Conservation (phyloP, 1,140 invertebrate species). For the Epicauta chinensis region DNA sequence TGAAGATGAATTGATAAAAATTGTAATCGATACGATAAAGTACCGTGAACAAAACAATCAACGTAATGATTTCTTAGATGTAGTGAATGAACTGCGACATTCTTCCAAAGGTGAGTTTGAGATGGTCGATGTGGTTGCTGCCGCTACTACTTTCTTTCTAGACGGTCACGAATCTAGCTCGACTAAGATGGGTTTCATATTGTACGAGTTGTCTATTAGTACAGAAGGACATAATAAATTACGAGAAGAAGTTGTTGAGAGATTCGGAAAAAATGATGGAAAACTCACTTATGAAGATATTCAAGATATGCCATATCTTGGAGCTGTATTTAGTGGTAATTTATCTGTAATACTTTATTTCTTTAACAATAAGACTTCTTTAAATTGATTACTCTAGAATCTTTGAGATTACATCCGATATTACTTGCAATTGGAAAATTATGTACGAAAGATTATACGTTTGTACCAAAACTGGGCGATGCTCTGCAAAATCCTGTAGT, state of each 20-base stretch:
- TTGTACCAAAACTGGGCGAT: slow-evolving; percentile 27
- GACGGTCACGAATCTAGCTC: slow-evolving; percentile 53
- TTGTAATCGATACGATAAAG: slow-evolving; percentile 32
- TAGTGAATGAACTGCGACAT: slow-evolving; percentile 21
- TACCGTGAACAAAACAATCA: slow-evolving; percentile 37
- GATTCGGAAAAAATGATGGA: slow-evolving; percentile 31
- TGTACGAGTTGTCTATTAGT: slow-evolving; percentile 56
- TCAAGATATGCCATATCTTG: slow-evolving; percentile 45
- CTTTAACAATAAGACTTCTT: too few species aligned
- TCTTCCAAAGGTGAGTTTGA: slow-evolving; percentile 42
- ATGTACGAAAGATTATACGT: slow-evolving; percentile 17
- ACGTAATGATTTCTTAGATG: slow-evolving; percentile 36
- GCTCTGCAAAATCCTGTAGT: slow-evolving; percentile 25
- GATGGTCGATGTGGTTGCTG: slow-evolving; percentile 55
- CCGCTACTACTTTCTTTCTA: slow-evolving; percentile 52
- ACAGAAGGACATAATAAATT: slow-evolving; percentile 59
- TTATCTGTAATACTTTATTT: too few species aligned
- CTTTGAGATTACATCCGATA: slow-evolving; percentile 39
- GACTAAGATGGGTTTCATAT: slow-evolving; percentile 11
- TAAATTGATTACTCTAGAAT: too few species aligned
- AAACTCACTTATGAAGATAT: slow-evolving; percentile 43
- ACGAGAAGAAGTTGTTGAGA: slow-evolving; percentile 51
- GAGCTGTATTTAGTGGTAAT: slow-evolving; percentile 44
- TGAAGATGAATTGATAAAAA: slow-evolving; percentile 18
- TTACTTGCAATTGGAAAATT: slow-evolving; percentile 35